Evolutionary conservation across 2,113 vertebrate genomes (phyloP), one percentile per base, ranked within the genome.

Genomic region (Apus apus): DNA sequence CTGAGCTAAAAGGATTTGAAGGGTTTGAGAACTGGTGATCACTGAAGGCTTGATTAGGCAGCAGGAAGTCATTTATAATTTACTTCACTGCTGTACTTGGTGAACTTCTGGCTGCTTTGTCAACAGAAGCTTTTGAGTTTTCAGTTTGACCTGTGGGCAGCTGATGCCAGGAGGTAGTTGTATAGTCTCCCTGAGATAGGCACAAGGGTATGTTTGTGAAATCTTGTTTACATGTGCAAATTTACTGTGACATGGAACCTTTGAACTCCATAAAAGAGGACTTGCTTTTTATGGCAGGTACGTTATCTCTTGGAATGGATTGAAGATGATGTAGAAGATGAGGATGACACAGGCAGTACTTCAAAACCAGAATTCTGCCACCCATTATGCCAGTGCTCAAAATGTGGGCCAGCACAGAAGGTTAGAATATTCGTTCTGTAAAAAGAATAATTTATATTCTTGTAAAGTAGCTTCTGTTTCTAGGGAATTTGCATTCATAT

Each of bases 261-360:
- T 15, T 57, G 32, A 9, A 23, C 43, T 78, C 20, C 27, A 0
- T 94, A 57, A 79, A 86, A 66, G 48, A 60, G 27, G 57, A 75
- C 11, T 87, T 96, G 30, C n/a, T 96, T 87, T 65, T 85, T 79
- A 8, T 93, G 32, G 46, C 84, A 99, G 99, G 99, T 99, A 53
- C 99, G 99, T 13, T 99, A 99, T 94, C 98, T 99, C 78, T 68
- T 99, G 97, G 99, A 99, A 86, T 99, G 99, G 99, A 74, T 98
- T 18, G 99, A 99, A 14, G 98, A 98, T 29, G 98, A 98, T 34
- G 78, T 99, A n/a, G 99, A 99, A 25, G 98, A 98, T 21, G 97
- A 96, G 18, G 98, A 98, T 5, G 98, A 95, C 3, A 54, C 89
- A n/a, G 65, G 76, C 72, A 27, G 65, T 38, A 43, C 67, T 19